Evolutionary conservation across 2,113 vertebrate genomes (phyloP), one percentile per base, ranked within the genome.

Genomic region (Cyphotilapia sp.): DNA sequence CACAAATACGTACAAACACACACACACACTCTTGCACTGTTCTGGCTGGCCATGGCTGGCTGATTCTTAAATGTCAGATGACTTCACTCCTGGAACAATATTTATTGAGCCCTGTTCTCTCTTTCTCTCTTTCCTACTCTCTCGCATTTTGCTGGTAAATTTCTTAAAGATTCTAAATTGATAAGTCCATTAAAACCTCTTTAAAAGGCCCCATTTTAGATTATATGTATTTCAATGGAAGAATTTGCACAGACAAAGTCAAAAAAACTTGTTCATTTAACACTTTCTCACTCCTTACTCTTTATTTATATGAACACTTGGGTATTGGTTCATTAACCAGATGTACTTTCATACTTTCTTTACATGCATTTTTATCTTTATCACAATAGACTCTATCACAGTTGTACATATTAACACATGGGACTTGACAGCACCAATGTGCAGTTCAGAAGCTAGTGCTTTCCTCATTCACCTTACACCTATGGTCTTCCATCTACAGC

Each of bases 31-130:
- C 38, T 66, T 59, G 80, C 57, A 45, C 61, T 54, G 29, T 80
- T 89, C 84, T 74, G 53, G 49, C 66, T 90, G 82, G 88, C 88
- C 45, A 89, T 87, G 89, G 92, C 85, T 91, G 94, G 84, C 88
- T 93, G 91, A 91, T 87, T 94, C 91, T 92, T 95, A 95, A 95
- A 95, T 95, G 95, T 95, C 95, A 95, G 89, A 94, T 92, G 92
- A 94, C 90, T 95, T 94, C 91, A 90, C 90, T 95, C 76, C 87
- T 88, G 85, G 82, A 92, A 91, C 87, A 94, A 94, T 88, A 93
- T 93, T 94, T 92, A 84, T 88, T 85, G 89, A 87, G 49, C 80
- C 22, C 87, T 66, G 84, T 92, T 85, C 82, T 53, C 83, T 35
- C 24, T 83, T 45, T 66, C 9, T 88, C n/a, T 63, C 24, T 29